phyloP scores from a whole-genome alignment of 2,797 vertebrate genomes.

The Sebastiscus tertius region DNA sequence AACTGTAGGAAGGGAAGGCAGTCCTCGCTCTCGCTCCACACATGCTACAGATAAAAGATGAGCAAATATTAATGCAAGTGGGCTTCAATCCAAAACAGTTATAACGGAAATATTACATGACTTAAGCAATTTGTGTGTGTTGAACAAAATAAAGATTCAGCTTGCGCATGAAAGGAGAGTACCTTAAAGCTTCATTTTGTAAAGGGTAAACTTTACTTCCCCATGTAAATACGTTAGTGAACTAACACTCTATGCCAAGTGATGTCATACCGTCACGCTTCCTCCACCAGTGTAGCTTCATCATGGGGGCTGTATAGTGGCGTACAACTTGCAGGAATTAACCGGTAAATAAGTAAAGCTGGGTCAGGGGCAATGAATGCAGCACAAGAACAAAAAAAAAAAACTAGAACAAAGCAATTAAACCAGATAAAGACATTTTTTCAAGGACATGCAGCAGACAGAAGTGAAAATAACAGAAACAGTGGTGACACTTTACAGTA shows the following conservation, averaged over 20 bases:
- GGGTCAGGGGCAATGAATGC: slow-evolving; percentile 4
- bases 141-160: neutral
- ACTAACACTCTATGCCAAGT: neutral
- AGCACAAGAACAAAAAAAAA: neutral
- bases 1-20: slow-evolving; percentile 97
- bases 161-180: neutral
- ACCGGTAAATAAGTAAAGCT: slow-evolving; percentile 10
- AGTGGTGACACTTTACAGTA: neutral
- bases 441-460: slow-evolving; percentile 1
- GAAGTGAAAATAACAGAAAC: neutral
- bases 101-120: neutral
- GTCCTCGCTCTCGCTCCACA: slow-evolving; percentile 99
- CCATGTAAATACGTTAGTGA: neutral
- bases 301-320: neutral
- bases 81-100: neutral
- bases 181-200: neutral
- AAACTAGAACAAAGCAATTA: slow-evolving; percentile 29
- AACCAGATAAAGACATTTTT: slow-evolving; percentile 15
- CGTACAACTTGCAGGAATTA: neutral
- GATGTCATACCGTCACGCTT: neutral
- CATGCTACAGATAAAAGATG: slow-evolving; percentile 83
- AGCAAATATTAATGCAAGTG: neutral
- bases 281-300: neutral
- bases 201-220: no score
- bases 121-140: neutral